Base-by-base conservation (phyloP, 2,888 invertebrate species). In the Caenorhabditis virilis region DNA sequence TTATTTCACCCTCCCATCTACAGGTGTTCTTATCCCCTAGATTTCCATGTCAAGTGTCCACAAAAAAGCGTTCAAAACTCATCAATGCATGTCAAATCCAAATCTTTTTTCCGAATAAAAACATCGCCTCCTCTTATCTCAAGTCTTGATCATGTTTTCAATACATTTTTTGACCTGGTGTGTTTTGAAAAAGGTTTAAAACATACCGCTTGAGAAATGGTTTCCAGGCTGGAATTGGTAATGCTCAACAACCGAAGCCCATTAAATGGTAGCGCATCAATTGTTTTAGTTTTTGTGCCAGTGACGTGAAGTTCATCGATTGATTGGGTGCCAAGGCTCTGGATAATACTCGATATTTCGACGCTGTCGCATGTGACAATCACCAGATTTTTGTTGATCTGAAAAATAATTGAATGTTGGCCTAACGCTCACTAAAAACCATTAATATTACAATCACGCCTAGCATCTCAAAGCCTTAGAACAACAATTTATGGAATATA, bases 291-390 rank as follows among this genome's bases (percentile, higher is more conserved):
- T 4, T 35, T 45, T 36, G 63, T 64, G 25, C 67, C 54, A 0
- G 41, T 9, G 5, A 74, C 36, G 23, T 53, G 50, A 45, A 74
- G 45, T 27, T 56, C 55, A 25, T 72, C 74, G 27, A 74, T 51
- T 15, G 52, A 43, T 11, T 47, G 43, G 2, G 59, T 43, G 2
- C 65, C 68, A 16, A 71, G 43, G 18, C 42, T 59, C 60, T 71
- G 48, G 18, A 61, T 56, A 38, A 62, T 33, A n/a, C 26, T n/a
- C 1, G n/a, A n/a, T 2, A 56, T 42, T 11, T 46, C 51, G 15
- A 54, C 42, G 2, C 50, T 58, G 11, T 35, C 30, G 20, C 63
- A 64, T 3, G 35, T 38, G 22, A 64, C 6, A 33, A 52, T 45
- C 0, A 64, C 22, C 13, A 64, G 16, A 20, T 42, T 50, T 23